Evolutionary conservation across 2,797 vertebrate species (phyloP).

Genomic region (Nothura maculosa): DNA sequence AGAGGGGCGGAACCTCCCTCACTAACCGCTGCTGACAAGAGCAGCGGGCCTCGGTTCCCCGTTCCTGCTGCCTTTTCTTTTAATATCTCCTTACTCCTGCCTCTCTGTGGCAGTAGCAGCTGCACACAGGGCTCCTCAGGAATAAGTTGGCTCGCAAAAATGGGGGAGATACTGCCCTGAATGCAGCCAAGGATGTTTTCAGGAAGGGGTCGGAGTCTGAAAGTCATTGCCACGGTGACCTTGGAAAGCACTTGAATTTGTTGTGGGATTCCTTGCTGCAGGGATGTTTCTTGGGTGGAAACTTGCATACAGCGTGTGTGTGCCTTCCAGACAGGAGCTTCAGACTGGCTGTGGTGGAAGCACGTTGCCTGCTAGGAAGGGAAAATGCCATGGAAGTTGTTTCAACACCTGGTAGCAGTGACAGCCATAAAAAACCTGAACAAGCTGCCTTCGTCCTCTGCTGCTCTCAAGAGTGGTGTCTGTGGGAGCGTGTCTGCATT

Average conservation of each 20-base stretch:
- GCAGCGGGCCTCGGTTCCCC: neutral
- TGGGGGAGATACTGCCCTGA: neutral
- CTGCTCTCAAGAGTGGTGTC: neutral
- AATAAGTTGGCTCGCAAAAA: neutral
- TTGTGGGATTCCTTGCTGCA: neutral
- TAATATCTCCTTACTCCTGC: neutral
- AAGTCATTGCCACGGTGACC: accelerated
- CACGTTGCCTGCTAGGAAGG: neutral
- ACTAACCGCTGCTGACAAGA: constrained; percentile 43
- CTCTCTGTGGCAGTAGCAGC: neutral
- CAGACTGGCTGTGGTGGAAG: neutral
- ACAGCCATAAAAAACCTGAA: accelerated
- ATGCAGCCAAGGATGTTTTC: neutral
- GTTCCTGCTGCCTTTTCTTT: neutral
- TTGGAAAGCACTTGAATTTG: neutral
- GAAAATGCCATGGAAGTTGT: neutral
- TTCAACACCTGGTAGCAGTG: neutral
- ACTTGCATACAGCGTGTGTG: neutral
- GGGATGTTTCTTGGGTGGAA: neutral
- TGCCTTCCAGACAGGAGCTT: neutral
- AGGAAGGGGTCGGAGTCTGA: neutral
- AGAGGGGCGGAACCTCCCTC: neutral
- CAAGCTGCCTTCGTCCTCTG: neutral
- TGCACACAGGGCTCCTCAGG: neutral
- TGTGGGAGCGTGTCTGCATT: neutral